phyloP scores from a whole-genome alignment of 2,797 vertebrate species.

The Myiotriccus ornatus region DNA sequence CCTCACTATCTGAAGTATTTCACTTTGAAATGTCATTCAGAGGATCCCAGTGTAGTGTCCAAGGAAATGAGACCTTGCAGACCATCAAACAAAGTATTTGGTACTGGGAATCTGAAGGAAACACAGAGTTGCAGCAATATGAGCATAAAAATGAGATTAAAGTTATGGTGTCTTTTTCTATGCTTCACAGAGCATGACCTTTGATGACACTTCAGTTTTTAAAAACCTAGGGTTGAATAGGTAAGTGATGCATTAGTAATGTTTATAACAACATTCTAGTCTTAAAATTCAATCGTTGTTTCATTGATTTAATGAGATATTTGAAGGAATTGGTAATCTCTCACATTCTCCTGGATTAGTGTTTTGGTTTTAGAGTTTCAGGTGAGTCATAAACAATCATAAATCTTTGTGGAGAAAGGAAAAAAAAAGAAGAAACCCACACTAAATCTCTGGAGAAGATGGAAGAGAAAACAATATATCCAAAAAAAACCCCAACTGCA shows the following conservation, averaged over 20 bases:
- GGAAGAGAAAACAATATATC: background rate
- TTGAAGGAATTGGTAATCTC: background rate
- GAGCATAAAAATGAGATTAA: background rate
- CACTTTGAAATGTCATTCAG: background rate
- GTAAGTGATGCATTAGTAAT: background rate
- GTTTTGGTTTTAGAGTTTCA: background rate
- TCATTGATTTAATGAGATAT: background rate
- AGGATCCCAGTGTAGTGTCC: background rate
- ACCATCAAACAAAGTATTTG: background rate
- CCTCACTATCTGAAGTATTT: background rate
- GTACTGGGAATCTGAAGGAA: background rate
- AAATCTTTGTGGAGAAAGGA: background rate
- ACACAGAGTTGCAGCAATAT: background rate
- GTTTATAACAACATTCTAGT: background rate
- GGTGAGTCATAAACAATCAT: background rate
- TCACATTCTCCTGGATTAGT: background rate
- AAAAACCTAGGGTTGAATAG: background rate
- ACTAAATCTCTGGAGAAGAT: background rate
- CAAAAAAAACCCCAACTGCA: background rate
- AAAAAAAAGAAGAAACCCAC: accelerated
- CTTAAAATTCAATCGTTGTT: background rate
- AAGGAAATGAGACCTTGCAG: background rate
- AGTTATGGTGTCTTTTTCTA: background rate
- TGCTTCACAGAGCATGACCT: background rate
- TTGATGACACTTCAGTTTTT: background rate